These are phyloP conservation scores for Trematomus bernacchii DNA, from an alignment of 2,797 vertebrate species.

Conservation along the genomic window DNA sequence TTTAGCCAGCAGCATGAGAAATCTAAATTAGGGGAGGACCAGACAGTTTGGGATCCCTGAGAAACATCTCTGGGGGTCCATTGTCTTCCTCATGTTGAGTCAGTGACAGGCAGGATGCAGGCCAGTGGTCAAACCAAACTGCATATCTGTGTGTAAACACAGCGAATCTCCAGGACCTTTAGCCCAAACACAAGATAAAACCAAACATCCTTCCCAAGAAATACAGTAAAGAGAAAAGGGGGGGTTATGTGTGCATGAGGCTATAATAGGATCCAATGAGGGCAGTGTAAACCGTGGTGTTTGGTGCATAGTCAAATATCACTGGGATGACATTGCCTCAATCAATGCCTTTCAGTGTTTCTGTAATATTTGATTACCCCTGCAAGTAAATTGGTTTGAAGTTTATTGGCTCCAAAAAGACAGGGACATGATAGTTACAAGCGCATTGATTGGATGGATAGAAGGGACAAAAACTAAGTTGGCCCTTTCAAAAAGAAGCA, in stretches of 20 bases:
- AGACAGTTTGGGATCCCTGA: conserved; percentile 33
- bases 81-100: conserved; percentile 66
- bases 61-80: conserved; percentile 57
- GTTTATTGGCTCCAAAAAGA: too few relatives aligned
- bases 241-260: conserved; percentile 23
- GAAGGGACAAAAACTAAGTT: too few relatives aligned
- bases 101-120: conserved; percentile 76
- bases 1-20: conserved; percentile 2
- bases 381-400: too few relatives aligned
- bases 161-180: conserved; percentile 68
- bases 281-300: not conserved
- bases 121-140: conserved; percentile 78
- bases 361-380: too few relatives aligned
- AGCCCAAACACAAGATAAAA: conserved; percentile 77
- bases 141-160: conserved; percentile 80
- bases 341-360: too few relatives aligned
- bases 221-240: conserved; percentile 13
- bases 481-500: too few relatives aligned
- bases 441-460: too few relatives aligned
- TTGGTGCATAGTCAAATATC: not conserved
- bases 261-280: conserved; percentile 18
- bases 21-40: not conserved
- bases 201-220: conserved; percentile 74
- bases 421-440: too few relatives aligned
- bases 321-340: too few relatives aligned